Percentiles rank a stretch among this genome's conserved stretches.
These are phyloP conservation scores for Pectinophora gossypiella DNA, from an alignment of 1,140 invertebrate species.

Conservation along the genomic window DNA sequence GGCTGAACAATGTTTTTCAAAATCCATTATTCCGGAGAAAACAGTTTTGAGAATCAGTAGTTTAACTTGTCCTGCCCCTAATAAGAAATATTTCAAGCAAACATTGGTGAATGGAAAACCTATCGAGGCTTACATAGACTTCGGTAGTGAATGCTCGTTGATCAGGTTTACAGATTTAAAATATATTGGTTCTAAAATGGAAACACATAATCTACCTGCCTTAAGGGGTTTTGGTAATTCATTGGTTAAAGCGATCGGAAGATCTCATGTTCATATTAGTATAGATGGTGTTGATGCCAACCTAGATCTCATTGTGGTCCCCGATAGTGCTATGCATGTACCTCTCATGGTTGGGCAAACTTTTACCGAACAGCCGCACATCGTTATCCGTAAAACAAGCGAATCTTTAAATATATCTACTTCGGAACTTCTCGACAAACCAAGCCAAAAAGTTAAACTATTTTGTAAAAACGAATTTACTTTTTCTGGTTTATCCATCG, in stretches of 20 bases:
- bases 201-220: background rate
- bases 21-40: background rate
- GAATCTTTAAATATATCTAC: background rate
- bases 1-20: constrained; percentile 6
- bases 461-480: background rate
- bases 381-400: constrained; percentile 3
- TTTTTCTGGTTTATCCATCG: background rate
- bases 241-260: background rate
- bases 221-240: constrained; percentile 3
- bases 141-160: background rate
- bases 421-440: background rate
- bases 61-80: background rate
- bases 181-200: background rate
- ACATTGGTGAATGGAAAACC: background rate
- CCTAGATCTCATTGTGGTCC: background rate
- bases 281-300: background rate
- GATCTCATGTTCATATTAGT: background rate
- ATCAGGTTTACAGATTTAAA: background rate
- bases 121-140: background rate
- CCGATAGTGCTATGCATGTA: constrained; percentile 1
- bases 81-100: background rate
- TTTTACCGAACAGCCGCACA: constrained; percentile 13
- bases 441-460: background rate
- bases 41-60: background rate
- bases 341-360: constrained; percentile 9